These are phyloP conservation scores for Brachionus sp. DNA, from an alignment of 1,140 invertebrate genomes.

Conservation along the genomic window DNA sequence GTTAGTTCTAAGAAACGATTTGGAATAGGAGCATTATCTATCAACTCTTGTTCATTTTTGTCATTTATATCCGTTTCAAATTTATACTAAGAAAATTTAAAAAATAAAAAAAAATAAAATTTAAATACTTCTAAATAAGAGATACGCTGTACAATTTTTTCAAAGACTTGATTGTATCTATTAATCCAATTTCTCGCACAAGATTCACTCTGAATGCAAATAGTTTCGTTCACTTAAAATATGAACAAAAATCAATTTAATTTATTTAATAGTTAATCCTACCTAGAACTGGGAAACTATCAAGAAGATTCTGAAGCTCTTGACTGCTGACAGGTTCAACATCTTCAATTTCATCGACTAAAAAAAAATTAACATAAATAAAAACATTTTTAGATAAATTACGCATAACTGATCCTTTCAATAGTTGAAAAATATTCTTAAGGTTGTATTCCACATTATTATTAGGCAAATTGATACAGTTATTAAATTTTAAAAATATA, in stretches of 20 bases:
- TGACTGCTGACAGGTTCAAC: neutral
- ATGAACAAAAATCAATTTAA: neutral
- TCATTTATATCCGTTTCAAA: constrained; percentile 32
- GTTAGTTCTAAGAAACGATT: constrained; percentile 21
- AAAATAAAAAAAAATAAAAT: neutral
- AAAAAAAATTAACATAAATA: neutral
- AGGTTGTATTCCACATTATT: neutral
- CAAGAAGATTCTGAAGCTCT: neutral
- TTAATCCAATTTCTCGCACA: constrained; percentile 40
- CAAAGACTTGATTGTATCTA: constrained; percentile 13
- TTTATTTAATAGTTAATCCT: neutral
- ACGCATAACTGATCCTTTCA: neutral
- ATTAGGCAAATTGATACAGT: neutral
- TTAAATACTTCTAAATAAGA: constrained; percentile 3
- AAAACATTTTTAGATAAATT: neutral
- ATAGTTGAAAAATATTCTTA: neutral
- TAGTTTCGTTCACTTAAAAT: constrained; percentile 13
- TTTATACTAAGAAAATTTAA: neutral
- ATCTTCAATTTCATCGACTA: neutral
- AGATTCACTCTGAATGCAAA: neutral
- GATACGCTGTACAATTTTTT: neutral
- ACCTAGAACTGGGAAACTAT: constrained; percentile 5
- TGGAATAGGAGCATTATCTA: constrained; percentile 19
- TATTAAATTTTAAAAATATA: neutral
- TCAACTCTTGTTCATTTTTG: neutral